Conservation (phyloP, 2,888 invertebrate genomes). For the Platerodrilus igneus region DNA sequence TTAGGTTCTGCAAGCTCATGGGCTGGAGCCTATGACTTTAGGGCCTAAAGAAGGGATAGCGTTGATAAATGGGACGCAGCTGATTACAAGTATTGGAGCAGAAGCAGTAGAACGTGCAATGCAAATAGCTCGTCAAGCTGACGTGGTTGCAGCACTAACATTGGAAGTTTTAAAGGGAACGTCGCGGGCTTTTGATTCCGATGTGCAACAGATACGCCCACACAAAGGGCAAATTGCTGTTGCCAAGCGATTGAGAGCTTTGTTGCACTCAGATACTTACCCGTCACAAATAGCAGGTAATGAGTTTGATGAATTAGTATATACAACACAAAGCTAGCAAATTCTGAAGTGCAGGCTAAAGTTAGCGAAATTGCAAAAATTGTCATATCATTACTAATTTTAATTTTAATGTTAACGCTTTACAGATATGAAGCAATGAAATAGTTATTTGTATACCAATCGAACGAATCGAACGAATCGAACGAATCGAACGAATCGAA, state of each 20-base stretch:
- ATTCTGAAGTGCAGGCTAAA: no score
- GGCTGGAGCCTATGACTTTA: conserved; percentile 53
- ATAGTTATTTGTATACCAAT: no score
- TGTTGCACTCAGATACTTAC: conserved; percentile 58
- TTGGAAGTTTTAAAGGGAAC: conserved; percentile 64
- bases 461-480: no score
- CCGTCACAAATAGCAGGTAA: conserved; percentile 61
- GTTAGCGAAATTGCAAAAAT: no score
- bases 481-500: no score
- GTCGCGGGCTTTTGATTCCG: conserved; percentile 59
- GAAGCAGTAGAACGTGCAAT: conserved; percentile 59
- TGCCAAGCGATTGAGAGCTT: conserved; percentile 54
- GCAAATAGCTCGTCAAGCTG: conserved; percentile 58
- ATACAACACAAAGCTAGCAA: no score
- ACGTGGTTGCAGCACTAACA: conserved; percentile 60
- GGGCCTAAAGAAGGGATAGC: conserved; percentile 62
- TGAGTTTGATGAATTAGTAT: no score
- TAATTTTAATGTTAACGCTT: no score
- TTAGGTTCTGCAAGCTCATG: conserved; percentile 50
- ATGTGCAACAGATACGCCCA: conserved; percentile 58
- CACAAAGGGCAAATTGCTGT: conserved; percentile 59
- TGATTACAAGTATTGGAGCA: conserved; percentile 61
- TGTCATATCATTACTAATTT: no score
- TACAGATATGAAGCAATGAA: no score
- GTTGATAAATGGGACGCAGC: conserved; percentile 63